phyloP scores from a whole-genome alignment of 2,797 vertebrate species.

The Cirrhinus molitorella region DNA sequence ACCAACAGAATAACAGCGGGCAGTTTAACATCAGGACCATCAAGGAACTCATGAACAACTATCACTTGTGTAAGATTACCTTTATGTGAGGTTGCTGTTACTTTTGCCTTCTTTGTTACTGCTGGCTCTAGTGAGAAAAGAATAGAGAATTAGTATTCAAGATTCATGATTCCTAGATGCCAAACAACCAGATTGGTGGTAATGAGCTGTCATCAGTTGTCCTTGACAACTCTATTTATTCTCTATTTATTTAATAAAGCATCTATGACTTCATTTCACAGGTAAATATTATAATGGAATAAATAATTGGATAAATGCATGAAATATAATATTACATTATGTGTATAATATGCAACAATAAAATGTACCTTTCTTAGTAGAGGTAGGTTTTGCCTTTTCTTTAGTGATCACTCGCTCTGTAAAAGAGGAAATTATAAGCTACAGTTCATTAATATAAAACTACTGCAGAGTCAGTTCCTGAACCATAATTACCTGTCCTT shows the following conservation, averaged over 20 bases:
- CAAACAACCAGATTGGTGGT: neutral
- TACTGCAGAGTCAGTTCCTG: constrained; percentile 13
- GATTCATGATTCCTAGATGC: neutral
- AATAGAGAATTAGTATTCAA: neutral
- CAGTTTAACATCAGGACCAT: too few species aligned
- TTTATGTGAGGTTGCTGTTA: constrained; percentile 18
- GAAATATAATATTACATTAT: neutral
- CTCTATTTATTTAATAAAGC: neutral
- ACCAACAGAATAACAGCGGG: too few species aligned
- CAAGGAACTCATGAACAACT: too few species aligned
- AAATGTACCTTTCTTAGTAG: constrained; percentile 40
- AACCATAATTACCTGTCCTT: constrained; percentile 52
- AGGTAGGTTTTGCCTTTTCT: constrained; percentile 42
- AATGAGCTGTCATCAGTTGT: neutral
- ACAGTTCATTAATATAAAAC: constrained; percentile 23
- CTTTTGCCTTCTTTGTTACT: constrained; percentile 12
- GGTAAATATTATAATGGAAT: neutral
- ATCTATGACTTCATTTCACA: neutral
- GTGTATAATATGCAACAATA: neutral
- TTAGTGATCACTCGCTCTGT: constrained; percentile 38
- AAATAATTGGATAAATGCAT: neutral
- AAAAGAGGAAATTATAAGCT: constrained; percentile 13
- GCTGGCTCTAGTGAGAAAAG: neutral
- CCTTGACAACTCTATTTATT: neutral
- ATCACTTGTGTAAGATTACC: neutral